Evolutionary conservation across 2,797 vertebrate species (phyloP), one percentile per base, ranked within the genome.

Genomic region (Eulemur albifrons): DNA sequence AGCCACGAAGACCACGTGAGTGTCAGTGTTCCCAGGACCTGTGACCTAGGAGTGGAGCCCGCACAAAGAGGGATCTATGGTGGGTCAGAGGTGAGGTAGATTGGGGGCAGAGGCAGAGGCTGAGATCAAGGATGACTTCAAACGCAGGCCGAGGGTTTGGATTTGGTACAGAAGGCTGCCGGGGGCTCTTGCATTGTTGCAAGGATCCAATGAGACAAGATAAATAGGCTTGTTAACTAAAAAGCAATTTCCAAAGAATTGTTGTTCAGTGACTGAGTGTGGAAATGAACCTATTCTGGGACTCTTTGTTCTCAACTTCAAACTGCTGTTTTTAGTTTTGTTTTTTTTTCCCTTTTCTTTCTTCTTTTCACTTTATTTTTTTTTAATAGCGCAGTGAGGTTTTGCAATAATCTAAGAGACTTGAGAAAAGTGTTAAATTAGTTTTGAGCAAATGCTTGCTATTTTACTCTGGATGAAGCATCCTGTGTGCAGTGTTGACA

Each of bases 241-340:
- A 92, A 94, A 87, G 67, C 59, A 43, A 96, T 97, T 93, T 94
- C 77, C 63, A 45, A 88, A 97, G 88, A 86, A 69, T 86, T 82
- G 86, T 96, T 95, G 93, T 90, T 79, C 38, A 81, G 72, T 77
- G 90, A 94, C 84, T 61, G 27, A 63, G 52, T 92, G 43, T 95
- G 79, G 95, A 91, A 95, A 87, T 54, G 38, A 90, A 94, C 94
- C 79, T 97, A 65, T 97, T 95, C 89, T 94, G 86, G 89, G 75
- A 93, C 59, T 81, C 67, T 96, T 97, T 90, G 92, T 97, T 94
- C 94, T 92, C 93, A 79, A 82, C 38, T 94, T 32, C 75, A 95
- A 93, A 88, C 35, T 94, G 84, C 63, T 93, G 48, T 67, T 69
- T 91, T 85, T 43, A 21, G 14, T 87, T 95, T 84, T 87, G 12